Base-by-base conservation (phyloP, 1,140 invertebrate species). In the Drosophila mayri region DNA sequence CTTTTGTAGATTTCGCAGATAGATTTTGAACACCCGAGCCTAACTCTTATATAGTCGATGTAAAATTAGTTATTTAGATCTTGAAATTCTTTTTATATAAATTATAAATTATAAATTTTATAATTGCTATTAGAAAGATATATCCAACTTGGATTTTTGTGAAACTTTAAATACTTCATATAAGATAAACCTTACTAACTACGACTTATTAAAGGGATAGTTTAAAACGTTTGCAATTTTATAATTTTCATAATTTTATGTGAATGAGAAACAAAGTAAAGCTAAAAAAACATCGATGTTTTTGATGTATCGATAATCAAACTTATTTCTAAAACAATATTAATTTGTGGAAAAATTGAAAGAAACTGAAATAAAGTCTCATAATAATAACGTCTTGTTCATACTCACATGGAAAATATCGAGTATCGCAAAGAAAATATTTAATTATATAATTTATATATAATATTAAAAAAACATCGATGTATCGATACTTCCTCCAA, bases 1-100 rank as follows among this genome's bases (percentile, higher is more conserved):
- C 50, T 59, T 71, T 55, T 44, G 60, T 74, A 80, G 76, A 50
- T 54, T 52, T 80, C 59, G 58, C 64, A 49, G 38, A 44, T 79
- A 75, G 41, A 14, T 59, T 30, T 80, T 40, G 7, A 54, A 43
- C 11, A 54, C 18, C 50, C 14, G 43, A 49, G 66, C 32, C 43
- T 49, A 49, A 49, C 9, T 54, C 37, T 40, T 50, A 76, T 41
- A 55, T 70, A 52, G 44, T 66, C n/a, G 14, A 35, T 66, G 30
- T 66, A 52, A 52, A 35, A 44, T 28, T 68, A 43, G 28, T 35
- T 52, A 65, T 30, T 64, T 54, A 54, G 20, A 35, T 44, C 20
- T 54, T 38, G 28, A 37, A 8, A 20, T n/a, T n/a, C 38, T 30
- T 28, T 28, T 28, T 54, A 28, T 16, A 46, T 25, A 46, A 49